A percentile compares a stretch with the other conserved stretches of the same genome.
These are phyloP conservation scores for Cistogaster globosa DNA, from an alignment of 2,888 invertebrate species.

Conservation along the genomic window DNA sequence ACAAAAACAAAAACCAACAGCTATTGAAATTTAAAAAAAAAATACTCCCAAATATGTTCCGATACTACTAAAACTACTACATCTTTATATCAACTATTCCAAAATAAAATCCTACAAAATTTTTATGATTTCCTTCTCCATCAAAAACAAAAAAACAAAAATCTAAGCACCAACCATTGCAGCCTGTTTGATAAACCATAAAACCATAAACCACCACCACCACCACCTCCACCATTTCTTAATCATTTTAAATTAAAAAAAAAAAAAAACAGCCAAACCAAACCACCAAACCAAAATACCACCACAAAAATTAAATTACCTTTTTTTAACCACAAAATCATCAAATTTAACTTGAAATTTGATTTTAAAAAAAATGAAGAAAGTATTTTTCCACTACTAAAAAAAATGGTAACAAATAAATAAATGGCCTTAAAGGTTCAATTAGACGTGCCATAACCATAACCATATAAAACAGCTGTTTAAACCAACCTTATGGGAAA, in stretches of 20 bases:
- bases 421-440: too few species aligned
- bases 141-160: slow-evolving; percentile 24
- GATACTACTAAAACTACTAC: slow-evolving; percentile 1
- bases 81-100: too few species aligned
- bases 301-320: slow-evolving; percentile 18
- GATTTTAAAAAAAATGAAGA: neutral
- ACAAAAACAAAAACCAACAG: slow-evolving; percentile 51
- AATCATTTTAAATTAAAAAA: slow-evolving; percentile 29
- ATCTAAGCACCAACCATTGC: slow-evolving; percentile 50
- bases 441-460: too few species aligned
- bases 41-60: slow-evolving; percentile 27
- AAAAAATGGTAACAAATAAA: neutral
- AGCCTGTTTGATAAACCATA: slow-evolving; percentile 45
- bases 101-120: slow-evolving; percentile 37
- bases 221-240: slow-evolving; percentile 60
- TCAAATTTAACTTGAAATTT: slow-evolving; percentile 28
- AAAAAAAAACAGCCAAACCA: too few species aligned
- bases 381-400: neutral
- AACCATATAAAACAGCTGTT: too few species aligned
- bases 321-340: slow-evolving; percentile 25
- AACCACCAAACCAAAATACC: slow-evolving; percentile 35
- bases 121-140: slow-evolving; percentile 46
- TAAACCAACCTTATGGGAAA: too few species aligned
- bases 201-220: slow-evolving; percentile 53
- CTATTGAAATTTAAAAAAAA: slow-evolving; percentile 29